A percentile compares a stretch with the other conserved stretches of the same genome.
Conservation (phyloP, 2,113 vertebrate species). For the Nyctibius bracteatus region DNA sequence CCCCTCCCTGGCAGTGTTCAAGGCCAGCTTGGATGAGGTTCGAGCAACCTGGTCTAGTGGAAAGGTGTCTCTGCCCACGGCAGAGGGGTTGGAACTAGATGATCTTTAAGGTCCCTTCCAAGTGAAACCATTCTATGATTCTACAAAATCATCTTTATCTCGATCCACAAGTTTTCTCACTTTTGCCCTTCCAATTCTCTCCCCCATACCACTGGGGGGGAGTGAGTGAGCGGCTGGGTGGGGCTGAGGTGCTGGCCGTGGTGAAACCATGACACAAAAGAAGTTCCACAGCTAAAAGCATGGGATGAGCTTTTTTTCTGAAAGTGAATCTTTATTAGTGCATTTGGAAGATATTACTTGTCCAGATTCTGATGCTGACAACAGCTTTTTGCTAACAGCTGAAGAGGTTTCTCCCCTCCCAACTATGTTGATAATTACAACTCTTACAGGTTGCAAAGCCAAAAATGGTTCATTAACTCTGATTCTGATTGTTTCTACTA, state of each 20-base stretch:
- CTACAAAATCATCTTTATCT: no score
- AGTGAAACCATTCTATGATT: no score
- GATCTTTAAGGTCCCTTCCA: no score
- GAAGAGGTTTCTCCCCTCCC: neutral
- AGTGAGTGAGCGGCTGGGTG: fast-evolving
- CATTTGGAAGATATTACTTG: neutral
- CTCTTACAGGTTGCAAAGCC: neutral
- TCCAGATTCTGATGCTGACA: neutral
- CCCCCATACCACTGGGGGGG: neutral
- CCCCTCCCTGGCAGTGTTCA: no score
- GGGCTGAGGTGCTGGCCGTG: no score
- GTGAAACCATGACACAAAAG: neutral
- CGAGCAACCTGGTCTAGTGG: no score
- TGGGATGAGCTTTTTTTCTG: neutral
- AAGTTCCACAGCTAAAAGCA: neutral
- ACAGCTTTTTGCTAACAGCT: neutral
- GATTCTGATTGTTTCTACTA: neutral
- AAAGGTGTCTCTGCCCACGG: no score
- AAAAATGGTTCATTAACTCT: neutral
- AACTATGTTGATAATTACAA: neutral
- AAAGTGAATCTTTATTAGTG: neutral
- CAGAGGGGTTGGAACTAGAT: no score
- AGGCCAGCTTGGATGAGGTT: no score
- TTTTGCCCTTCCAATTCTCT: neutral
- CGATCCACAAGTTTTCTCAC: no score